Evolutionary conservation across 2,113 vertebrate species (phyloP).

Genomic region (Aptenodytes patagonicus): DNA sequence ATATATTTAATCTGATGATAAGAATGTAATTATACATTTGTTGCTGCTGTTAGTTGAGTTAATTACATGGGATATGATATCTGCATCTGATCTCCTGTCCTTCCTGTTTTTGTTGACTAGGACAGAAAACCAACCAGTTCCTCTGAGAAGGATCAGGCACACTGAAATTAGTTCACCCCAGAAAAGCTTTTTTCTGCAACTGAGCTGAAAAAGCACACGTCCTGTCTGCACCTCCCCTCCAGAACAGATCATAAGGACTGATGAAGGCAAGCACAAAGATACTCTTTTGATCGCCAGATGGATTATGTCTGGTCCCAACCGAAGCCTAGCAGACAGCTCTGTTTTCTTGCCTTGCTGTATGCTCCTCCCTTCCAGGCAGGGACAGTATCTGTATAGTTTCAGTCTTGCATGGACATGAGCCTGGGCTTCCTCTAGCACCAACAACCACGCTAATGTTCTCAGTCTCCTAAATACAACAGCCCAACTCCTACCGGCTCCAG

Average conservation of each 20-base stretch:
- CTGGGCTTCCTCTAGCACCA: neutral
- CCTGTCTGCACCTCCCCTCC: neutral
- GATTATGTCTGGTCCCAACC: neutral
- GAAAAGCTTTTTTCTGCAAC: neutral
- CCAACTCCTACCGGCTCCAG: neutral
- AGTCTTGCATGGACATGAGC: neutral
- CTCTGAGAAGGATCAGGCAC: neutral
- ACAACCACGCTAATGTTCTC: accelerated
- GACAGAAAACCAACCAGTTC: neutral
- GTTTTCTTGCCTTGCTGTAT: neutral
- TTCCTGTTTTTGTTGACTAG: neutral
- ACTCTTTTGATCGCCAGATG: neutral
- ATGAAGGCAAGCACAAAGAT: neutral
- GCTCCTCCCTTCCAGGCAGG: neutral
- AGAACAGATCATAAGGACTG: neutral
- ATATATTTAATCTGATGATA: neutral
- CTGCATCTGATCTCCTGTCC: neutral
- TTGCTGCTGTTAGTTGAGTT: neutral
- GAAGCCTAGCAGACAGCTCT: neutral
- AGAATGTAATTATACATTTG: neutral
- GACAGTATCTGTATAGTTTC: neutral
- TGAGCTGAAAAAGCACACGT: neutral
- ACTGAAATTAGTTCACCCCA: accelerated
- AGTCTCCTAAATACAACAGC: neutral
- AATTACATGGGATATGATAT: neutral